A percentile compares a stretch with the other conserved stretches of the same genome.
These are phyloP conservation scores for Ceriagrion tenellum DNA, from an alignment of 2,888 invertebrate species.

Conservation along the genomic window DNA sequence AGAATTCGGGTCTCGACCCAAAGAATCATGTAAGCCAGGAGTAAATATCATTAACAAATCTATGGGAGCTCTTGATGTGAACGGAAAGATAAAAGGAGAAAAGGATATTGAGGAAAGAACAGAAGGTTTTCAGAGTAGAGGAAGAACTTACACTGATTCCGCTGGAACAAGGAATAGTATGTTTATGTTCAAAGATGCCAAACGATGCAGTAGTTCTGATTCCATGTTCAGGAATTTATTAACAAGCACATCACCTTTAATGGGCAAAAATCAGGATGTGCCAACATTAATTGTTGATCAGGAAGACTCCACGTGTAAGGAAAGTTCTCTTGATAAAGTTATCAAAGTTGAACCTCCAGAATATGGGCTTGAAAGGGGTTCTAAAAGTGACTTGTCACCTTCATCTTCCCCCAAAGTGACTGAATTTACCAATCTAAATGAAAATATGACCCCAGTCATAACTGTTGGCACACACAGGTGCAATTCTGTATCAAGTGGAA, in stretches of 20 bases:
- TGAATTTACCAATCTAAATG: not conserved
- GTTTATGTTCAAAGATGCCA: not conserved
- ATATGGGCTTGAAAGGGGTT: not conserved
- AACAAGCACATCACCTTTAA: not conserved
- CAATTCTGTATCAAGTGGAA: conserved; percentile 17
- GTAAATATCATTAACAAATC: conserved; percentile 28
- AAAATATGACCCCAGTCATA: not conserved
- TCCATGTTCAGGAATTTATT: not conserved
- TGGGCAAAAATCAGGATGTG: not conserved
- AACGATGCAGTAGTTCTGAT: not conserved
- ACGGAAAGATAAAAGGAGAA: not conserved
- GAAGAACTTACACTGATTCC: conserved; percentile 38
- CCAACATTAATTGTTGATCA: not conserved
- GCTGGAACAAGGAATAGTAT: conserved; percentile 20
- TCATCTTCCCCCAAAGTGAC: not conserved
- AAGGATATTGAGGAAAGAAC: not conserved
- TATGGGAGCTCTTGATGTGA: conserved; percentile 22
- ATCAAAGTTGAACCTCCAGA: not conserved
- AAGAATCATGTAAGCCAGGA: not conserved
- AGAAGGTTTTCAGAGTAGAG: not conserved
- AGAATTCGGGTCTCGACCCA: conserved; percentile 29
- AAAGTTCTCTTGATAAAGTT: not conserved
- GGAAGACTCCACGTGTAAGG: not conserved
- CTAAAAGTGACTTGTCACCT: not conserved
- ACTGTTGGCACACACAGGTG: not conserved